A percentile compares a stretch with the other conserved stretches of the same genome.
phyloP scores from a whole-genome alignment of 2,888 invertebrate species.

The Papilio gigon region DNA sequence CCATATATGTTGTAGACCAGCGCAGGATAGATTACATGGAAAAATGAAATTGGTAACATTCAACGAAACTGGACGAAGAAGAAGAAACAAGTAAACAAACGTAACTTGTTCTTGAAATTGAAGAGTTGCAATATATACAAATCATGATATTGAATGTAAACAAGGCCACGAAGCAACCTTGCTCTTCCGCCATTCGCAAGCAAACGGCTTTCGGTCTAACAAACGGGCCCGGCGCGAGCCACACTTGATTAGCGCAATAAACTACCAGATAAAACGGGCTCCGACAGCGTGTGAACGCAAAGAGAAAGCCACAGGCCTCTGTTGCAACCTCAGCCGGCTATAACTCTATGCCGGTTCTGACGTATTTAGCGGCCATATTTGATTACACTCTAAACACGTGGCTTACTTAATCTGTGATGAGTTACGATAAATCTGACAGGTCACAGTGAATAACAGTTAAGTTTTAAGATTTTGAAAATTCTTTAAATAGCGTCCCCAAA shows the following conservation, averaged over 20 bases:
- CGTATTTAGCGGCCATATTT: conserved; percentile 59
- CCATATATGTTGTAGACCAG: not conserved
- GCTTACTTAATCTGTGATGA: conserved; percentile 41
- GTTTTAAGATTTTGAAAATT: conserved; percentile 12
- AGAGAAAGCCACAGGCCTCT: conserved; percentile 78
- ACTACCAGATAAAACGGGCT: conserved; percentile 77
- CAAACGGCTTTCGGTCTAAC: conserved; percentile 61
- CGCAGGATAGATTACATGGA: not conserved
- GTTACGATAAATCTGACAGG: conserved; percentile 20
- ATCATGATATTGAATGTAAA: conserved; percentile 65
- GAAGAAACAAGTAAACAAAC: not conserved
- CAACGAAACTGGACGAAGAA: not conserved
- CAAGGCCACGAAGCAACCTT: conserved; percentile 78
- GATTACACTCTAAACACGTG: conserved; percentile 50
- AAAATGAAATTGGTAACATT: not conserved
- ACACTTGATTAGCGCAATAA: conserved; percentile 79
- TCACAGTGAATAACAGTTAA: not conserved
- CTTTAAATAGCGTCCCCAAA: not conserved
- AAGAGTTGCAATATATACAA: conserved; percentile 12
- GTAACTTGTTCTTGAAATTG: not conserved
- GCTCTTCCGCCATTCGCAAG: conserved; percentile 78
- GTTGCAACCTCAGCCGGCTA: conserved; percentile 72
- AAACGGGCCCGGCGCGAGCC: conserved; percentile 77
- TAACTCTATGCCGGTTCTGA: conserved; percentile 62
- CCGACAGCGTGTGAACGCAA: conserved; percentile 80